A percentile compares a stretch with the other conserved stretches of the same genome.
phyloP scores from a whole-genome alignment of 1,140 invertebrate genomes.

The Zaprionus ornatus region DNA sequence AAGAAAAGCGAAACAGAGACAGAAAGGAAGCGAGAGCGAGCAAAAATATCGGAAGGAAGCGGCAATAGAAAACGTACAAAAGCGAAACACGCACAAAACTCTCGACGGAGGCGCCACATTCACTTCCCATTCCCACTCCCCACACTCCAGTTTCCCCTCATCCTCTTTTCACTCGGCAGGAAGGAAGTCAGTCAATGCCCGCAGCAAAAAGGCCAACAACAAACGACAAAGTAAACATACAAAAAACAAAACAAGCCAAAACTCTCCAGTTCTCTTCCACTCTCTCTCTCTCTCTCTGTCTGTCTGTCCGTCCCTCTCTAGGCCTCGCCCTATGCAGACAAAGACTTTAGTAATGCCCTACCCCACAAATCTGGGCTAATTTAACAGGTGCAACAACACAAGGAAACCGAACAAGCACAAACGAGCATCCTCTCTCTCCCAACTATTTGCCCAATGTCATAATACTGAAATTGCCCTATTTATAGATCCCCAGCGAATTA shows the following conservation, averaged over 20 bases:
- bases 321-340: slow-evolving; percentile 2
- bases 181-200: slow-evolving; percentile 79
- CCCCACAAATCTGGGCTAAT: slow-evolving; percentile 41
- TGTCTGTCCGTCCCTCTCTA: background rate
- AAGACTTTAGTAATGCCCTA: slow-evolving; percentile 38
- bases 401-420: slow-evolving; percentile 14
- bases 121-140: slow-evolving; percentile 25
- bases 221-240: slow-evolving; percentile 75
- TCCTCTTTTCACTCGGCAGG: slow-evolving; percentile 28
- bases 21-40: slow-evolving; percentile 18
- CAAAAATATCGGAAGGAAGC: slow-evolving; percentile 72
- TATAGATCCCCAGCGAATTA: slow-evolving; percentile 26
- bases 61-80: slow-evolving; percentile 72
- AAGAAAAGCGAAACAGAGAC: slow-evolving; percentile 16
- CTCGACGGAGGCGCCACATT: slow-evolving; percentile 40
- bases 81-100: slow-evolving; percentile 64
- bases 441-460: slow-evolving; percentile 6
- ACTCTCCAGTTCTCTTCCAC: slow-evolving; percentile 4
- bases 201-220: slow-evolving; percentile 70
- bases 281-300: background rate
- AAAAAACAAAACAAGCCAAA: slow-evolving; percentile 57
- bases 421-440: background rate
- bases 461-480: slow-evolving; percentile 31
- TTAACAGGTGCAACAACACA: slow-evolving; percentile 45
- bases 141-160: slow-evolving; percentile 24